Percentiles rank a stretch among this genome's conserved stretches.
These are phyloP conservation scores for Sycophaga agraensis DNA, from an alignment of 1,140 invertebrate genomes.

Conservation along the genomic window DNA sequence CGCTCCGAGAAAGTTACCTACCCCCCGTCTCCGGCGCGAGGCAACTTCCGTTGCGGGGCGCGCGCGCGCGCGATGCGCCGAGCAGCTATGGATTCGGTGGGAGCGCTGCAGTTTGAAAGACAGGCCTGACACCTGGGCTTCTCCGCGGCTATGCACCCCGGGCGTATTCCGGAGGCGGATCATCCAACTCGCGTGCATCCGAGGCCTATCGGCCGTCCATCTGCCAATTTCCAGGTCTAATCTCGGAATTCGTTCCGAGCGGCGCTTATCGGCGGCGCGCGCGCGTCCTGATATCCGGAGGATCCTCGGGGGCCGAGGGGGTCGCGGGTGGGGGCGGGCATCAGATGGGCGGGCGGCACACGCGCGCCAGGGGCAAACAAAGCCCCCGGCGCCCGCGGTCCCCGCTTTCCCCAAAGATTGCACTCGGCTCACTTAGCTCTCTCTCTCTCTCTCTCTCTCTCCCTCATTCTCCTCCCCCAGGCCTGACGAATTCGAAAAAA, in stretches of 20 bases:
- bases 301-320: not conserved
- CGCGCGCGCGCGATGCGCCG: no score
- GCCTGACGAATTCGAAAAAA: conserved; percentile 33
- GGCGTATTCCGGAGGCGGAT: no score
- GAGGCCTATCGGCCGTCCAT: no score
- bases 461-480: not conserved
- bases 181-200: no score
- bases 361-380: conserved; percentile 29
- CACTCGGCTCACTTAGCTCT: conserved; percentile 1
- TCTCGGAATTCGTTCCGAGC: conserved; percentile 15
- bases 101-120: no score
- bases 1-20: no score
- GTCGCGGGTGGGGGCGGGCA: not conserved
- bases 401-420: conserved; percentile 24
- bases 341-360: no score
- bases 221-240: conserved; percentile 20
- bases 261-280: conserved; percentile 4
- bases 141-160: no score
- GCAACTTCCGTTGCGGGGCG: no score
- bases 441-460: not conserved
- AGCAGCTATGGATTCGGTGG: no score
- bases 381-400: not conserved
- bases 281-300: not conserved
- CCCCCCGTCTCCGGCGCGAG: no score
- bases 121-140: no score